A percentile compares a stretch with the other conserved stretches of the same genome.
Evolutionary conservation across 2,888 invertebrate species (phyloP).

Genomic region (Merodon equestris): DNA sequence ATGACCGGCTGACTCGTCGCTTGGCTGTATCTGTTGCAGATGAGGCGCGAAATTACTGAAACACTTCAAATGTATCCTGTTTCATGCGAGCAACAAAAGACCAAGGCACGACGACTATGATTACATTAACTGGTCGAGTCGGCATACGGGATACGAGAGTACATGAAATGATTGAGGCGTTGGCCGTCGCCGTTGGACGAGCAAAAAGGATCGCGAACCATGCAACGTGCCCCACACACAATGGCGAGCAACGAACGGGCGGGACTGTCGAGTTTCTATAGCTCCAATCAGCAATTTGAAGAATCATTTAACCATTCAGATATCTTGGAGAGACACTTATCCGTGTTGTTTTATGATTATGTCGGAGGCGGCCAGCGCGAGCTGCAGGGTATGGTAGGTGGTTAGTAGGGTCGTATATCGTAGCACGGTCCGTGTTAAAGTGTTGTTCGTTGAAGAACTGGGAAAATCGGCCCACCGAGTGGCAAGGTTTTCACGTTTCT

Average conservation of each 20-base stretch:
- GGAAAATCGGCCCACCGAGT: slow-evolving; percentile 10
- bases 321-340: slow-evolving; percentile 47
- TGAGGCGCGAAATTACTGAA: slow-evolving; percentile 61
- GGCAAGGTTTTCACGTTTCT: slow-evolving; percentile 8
- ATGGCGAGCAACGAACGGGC: slow-evolving; percentile 24
- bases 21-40: slow-evolving; percentile 22
- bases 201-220: slow-evolving; percentile 4
- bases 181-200: no score
- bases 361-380: slow-evolving; percentile 7
- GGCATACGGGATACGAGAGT: no score
- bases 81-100: slow-evolving; percentile 24
- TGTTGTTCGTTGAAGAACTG: slow-evolving; percentile 42
- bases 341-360: slow-evolving; percentile 62
- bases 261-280: slow-evolving; percentile 35
- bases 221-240: slow-evolving; percentile 28
- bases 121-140: slow-evolving; percentile 36
- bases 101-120: slow-evolving; percentile 26
- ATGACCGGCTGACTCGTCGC: background rate
- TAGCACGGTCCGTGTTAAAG: slow-evolving; percentile 35
- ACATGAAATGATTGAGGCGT: background rate
- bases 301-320: slow-evolving; percentile 61
- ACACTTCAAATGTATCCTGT: slow-evolving; percentile 45
- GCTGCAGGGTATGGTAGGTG: background rate
- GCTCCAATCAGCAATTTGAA: slow-evolving; percentile 45
- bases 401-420: no score